Evolutionary conservation across 2,888 invertebrate species (phyloP), one percentile per base, ranked within the genome.

Genomic region (Heliconius charithonia): DNA sequence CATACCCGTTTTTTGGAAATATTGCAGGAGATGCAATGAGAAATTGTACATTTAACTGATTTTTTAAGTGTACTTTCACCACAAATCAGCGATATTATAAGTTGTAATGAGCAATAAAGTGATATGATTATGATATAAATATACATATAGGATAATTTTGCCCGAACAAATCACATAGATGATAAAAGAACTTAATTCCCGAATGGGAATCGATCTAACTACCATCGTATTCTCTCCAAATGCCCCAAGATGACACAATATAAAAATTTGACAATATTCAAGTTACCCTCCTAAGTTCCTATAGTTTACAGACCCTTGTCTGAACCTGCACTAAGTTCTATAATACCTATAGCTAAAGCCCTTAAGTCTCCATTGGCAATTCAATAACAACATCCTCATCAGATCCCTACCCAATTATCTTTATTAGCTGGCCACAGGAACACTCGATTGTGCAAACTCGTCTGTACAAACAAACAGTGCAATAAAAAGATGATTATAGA

Each of bases 341-440:
- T 66, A 65, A 19, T 19, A 71, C 1, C 16, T 59, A 56, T 16
- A 69, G 56, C 32, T 3, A 32, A 37, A 59, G 16, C 59, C 59
- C 72, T 72, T 37, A n/a, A 72, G 59, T 62, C 27, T n/a, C 56
- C 25, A 59, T 62, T 74, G 62, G 74, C 41, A 7, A 63, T 65
- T 37, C 74, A 74, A 74, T 74, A 74, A 63, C 63, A 74, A 27
- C 63, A 74, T 74, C 74, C 74, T 74, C 74, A 74, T 65, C 63
- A 74, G 41, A 74, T 41, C 62, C 62, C 74, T n/a, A 63, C 62
- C 74, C 74, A 74, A 74, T 74, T 65, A 74, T 65, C 27, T 74
- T 22, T 41, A 74, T 74, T 74, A 74, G 72, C 41, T 65, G 74
- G 27, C 74, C 74, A 65, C 74, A 29, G 74, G 74, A 74, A 62